Evolutionary conservation across 2,888 invertebrate genomes (phyloP), one percentile per base, ranked within the genome.

Genomic region (Tiphia femorata): DNA sequence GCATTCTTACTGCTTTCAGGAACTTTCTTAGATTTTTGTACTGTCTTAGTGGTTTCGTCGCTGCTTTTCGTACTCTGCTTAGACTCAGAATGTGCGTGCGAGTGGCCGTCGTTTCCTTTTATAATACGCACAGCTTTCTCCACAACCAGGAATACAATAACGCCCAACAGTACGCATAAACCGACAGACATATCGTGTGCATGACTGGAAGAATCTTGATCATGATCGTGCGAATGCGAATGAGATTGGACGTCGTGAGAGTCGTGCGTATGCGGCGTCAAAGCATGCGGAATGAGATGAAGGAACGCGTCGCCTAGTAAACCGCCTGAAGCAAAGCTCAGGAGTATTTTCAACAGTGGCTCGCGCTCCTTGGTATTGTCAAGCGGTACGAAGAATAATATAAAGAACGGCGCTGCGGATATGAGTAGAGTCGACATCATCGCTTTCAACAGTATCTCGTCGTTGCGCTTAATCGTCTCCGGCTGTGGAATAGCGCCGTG

Each of bases 291-390:
- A 78, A 99, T 99, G 63, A 99, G 86, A 85, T 99, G 99, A 4
- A 99, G 87, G 84, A 99, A 99, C 0, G 99, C 98, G 86, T 99
- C 99, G 5, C 99, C 99, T 0, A 99, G 87, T 10, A 99, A 87
- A 40, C 99, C 96, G 37, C 97, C 96, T 1, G 97, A 96, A 0
- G 97, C 97, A 84, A 97, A 97, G 12, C 96, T 95, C 40, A 97
- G 84, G 42, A 97, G 86, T 57, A 98, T 89, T 85, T 98, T 98
- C 5, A 98, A 85, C 30, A 96, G 85, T 1, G 96, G 93, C 81
- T 94, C 90, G 81, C 94, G 92, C 75, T 93, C 92, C 50, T 91
- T 89, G 21, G 90, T 90, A 63, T 93, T 94, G 76, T 97, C 95
- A 50, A 99, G 86, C 0, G 98, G 98, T 72, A 99, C 96, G 59